Conservation (phyloP, 23 tunicate genomes). For the Trididemnum miniatum region DNA sequence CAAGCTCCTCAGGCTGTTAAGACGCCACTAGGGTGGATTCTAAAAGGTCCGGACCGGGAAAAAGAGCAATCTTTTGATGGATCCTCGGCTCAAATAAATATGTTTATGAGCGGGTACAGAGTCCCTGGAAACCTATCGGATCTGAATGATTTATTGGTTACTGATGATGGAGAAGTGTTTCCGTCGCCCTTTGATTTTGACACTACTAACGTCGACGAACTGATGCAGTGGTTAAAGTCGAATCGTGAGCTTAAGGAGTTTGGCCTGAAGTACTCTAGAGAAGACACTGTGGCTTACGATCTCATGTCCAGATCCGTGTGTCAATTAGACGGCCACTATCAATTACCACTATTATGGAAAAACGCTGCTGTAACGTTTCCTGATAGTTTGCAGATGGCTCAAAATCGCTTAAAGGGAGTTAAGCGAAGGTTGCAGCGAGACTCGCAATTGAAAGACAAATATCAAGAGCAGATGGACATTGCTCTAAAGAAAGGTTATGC, state of each 20-base stretch:
- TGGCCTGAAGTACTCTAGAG: neutral
- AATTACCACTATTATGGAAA: constrained; percentile 21
- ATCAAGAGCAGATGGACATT: neutral
- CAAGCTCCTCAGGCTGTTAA: neutral
- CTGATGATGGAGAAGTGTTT: constrained; percentile 20
- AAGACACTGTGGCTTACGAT: constrained; percentile 15
- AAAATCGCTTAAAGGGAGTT: neutral
- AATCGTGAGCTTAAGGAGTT: neutral
- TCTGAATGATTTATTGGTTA: neutral
- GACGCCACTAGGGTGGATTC: constrained; percentile 21
- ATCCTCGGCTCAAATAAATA: neutral
- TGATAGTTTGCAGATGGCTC: constrained; percentile 4
- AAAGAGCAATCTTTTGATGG: too few relatives aligned
- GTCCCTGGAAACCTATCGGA: neutral
- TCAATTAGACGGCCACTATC: constrained; percentile 1
- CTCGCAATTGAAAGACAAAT: neutral
- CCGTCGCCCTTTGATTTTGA: neutral
- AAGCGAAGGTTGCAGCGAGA: constrained; percentile 3
- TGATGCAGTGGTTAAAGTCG: neutral
- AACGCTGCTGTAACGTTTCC: neutral
- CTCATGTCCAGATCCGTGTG: neutral
- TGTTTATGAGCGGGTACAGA: neutral
- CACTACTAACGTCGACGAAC: neutral
- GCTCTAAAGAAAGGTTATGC: neutral
- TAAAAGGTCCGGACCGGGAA: constrained; percentile 20